These are phyloP conservation scores for Homarus americanus DNA, from an alignment of 1,140 invertebrate genomes.

Conservation along the genomic window DNA sequence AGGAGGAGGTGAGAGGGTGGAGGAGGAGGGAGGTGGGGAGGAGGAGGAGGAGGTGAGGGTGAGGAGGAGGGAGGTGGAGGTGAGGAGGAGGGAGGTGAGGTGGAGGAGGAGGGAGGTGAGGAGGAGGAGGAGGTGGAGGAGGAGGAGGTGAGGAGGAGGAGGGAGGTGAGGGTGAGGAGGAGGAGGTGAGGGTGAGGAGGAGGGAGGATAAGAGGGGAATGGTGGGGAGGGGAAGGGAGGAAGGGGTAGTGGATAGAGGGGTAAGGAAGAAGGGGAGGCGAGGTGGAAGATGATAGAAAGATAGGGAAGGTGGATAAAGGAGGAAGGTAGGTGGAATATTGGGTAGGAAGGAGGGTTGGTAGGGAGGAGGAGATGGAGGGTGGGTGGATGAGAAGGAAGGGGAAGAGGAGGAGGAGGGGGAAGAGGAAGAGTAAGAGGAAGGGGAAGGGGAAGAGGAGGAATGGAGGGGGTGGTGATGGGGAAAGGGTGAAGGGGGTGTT, in stretches of 20 bases:
- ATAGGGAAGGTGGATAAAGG: background rate
- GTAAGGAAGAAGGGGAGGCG: background rate
- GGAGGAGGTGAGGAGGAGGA: background rate
- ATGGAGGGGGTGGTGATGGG: too few species aligned
- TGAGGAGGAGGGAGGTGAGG: conserved; percentile 1
- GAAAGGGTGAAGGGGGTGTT: too few species aligned
- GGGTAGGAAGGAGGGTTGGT: too few species aligned
- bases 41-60: background rate
- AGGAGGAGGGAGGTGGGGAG: background rate
- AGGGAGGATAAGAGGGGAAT: background rate
- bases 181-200: background rate
- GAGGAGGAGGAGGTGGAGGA: background rate
- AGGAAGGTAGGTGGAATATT: too few species aligned
- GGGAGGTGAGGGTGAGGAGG: background rate
- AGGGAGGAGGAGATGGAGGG: too few species aligned
- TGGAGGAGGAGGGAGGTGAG: background rate
- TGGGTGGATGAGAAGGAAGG: too few species aligned
- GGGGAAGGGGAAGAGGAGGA: too few species aligned
- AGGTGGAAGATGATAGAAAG: background rate
- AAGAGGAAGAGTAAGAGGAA: too few species aligned
- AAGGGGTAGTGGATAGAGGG: background rate
- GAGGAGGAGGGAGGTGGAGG: background rate
- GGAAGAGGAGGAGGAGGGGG: too few species aligned
- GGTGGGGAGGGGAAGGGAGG: background rate
- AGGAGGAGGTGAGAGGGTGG: background rate